Evolutionary conservation across 2,113 vertebrate species (phyloP), one percentile per base, ranked within the genome.

Genomic region (Hiodon alosoides): DNA sequence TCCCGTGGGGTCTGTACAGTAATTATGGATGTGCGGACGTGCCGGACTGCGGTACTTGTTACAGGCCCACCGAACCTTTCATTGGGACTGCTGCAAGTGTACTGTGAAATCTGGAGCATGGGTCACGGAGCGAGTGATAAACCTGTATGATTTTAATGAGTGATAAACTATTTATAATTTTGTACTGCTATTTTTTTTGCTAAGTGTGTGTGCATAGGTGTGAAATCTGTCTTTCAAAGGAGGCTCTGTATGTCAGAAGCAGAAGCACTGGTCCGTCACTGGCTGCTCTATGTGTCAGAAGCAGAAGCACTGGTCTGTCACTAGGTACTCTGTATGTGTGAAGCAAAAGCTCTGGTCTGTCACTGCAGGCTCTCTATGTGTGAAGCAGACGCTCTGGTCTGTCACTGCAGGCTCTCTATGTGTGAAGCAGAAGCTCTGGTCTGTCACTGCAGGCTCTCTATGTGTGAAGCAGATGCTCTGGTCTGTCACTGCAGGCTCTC

Each of bases 1-100:
- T 77, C 82, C 81, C 84, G 82, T 72, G 81, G 67, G 14, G 31
- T 75, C 79, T 75, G 71, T 79, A 65, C 74, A 74, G 79, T 81
- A 79, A 78, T 75, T 64, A 80, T 71, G 55, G 59, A 77, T 65
- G 31, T 31, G 75, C 68, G 74, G 57, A 59, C 66, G 62, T 50
- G 67, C 69, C 16, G 64, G 46, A 66, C 64, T 11, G 64, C 62
- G 47, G 6, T 58, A 67, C 17, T 8, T 11, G 48, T 74, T 31
- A n/a, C 73, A 67, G 53, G 4, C 10, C 14, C 9, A 4, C 16
- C 11, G 62, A 46, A 48, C 73, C 31, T 48, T 66, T 13, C 46
- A 46, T 6, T 14, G 46, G 52, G 7, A n/a, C 64, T 4, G 16
- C 3, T 31, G 31, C 31, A 31, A 17, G 31, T 31, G 46, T 16